These are phyloP conservation scores for Ammodytes dubius DNA, from an alignment of 2,113 vertebrate genomes.

Conservation along the genomic window DNA sequence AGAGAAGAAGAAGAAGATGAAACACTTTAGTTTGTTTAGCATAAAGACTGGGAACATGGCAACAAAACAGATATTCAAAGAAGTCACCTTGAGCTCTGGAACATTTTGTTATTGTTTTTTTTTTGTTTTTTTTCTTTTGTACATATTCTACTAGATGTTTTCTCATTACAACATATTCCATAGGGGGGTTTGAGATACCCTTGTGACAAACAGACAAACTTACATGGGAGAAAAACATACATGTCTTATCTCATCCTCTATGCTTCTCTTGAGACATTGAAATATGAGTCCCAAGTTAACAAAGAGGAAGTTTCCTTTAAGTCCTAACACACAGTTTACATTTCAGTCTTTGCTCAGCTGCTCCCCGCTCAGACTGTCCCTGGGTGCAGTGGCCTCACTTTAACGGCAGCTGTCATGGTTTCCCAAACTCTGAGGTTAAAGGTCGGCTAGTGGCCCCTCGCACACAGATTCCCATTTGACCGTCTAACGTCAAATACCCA, in stretches of 20 bases:
- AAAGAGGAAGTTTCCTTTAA: slow-evolving; percentile 42
- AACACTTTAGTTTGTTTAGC: no score
- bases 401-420: slow-evolving; percentile 74
- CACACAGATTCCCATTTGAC: slow-evolving; percentile 54
- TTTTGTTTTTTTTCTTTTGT: not conserved
- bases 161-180: not conserved
- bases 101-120: not conserved
- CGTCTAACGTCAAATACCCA: slow-evolving; percentile 39
- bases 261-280: slow-evolving; percentile 1
- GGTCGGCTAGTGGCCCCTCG: slow-evolving; percentile 52
- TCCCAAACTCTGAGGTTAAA: slow-evolving; percentile 75
- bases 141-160: no score
- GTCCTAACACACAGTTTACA: slow-evolving; percentile 54
- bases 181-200: not conserved
- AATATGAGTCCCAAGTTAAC: slow-evolving; percentile 53
- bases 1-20: no score
- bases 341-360: slow-evolving; percentile 81
- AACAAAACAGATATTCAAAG: not conserved
- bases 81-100: not conserved
- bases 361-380: slow-evolving; percentile 39
- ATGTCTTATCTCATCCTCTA: not conserved
- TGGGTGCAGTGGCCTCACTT: slow-evolving; percentile 25
- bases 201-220: not conserved
- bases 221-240: not conserved
- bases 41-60: no score